Conservation (phyloP, 1,140 invertebrate species). For the Euwallacea similis region DNA sequence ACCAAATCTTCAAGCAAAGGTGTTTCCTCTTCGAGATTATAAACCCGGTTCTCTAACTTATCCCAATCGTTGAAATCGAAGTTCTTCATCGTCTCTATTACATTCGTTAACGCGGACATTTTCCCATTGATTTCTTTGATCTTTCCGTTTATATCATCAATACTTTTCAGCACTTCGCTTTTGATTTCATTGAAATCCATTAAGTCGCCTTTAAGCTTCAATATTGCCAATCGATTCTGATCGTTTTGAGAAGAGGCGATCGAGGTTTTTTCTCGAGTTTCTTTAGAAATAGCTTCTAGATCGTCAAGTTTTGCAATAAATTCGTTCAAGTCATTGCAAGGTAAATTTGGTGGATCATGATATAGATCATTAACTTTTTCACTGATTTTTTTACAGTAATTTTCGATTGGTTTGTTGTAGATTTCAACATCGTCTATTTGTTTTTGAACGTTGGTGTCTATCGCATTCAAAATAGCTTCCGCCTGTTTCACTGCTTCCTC, state of each 20-base stretch:
- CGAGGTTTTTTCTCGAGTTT: constrained; percentile 25
- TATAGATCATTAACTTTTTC: constrained; percentile 36
- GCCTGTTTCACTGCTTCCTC: constrained; percentile 44
- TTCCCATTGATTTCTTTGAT: constrained; percentile 30
- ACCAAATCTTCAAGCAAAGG: constrained; percentile 25
- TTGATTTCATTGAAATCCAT: constrained; percentile 22
- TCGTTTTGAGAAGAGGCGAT: constrained; percentile 37
- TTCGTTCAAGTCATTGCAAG: constrained; percentile 32
- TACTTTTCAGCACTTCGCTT: constrained; percentile 25
- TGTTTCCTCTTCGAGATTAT: constrained; percentile 21
- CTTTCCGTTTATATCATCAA: constrained; percentile 34
- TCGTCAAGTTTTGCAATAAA: constrained; percentile 43
- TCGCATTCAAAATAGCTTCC: constrained; percentile 40
- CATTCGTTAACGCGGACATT: constrained; percentile 11
- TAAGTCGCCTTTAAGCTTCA: not conserved
- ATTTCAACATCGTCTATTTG: constrained; percentile 25
- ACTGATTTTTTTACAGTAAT: constrained; percentile 38
- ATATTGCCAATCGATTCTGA: constrained; percentile 23
- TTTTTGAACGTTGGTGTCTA: constrained; percentile 36
- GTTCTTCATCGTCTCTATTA: constrained; percentile 30
- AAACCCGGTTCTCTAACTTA: constrained; percentile 34
- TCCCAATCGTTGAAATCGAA: constrained; percentile 29
- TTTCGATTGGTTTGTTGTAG: constrained; percentile 27
- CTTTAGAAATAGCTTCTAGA: constrained; percentile 24
- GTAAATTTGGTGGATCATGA: constrained; percentile 17